phyloP scores from a whole-genome alignment of 2,797 vertebrate species.

The Sebastes oblongus region DNA sequence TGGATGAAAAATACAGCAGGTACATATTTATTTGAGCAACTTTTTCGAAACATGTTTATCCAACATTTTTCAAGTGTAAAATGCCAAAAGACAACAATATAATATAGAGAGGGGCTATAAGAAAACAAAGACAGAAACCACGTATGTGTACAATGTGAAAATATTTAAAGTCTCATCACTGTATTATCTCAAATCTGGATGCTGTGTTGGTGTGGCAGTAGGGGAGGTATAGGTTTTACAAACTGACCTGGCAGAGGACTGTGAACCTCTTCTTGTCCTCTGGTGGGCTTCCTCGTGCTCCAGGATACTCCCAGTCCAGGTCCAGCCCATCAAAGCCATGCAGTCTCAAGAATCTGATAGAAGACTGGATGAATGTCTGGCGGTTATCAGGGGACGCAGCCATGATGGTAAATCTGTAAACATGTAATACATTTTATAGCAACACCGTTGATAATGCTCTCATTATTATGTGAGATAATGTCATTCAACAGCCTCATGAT shows the following conservation, averaged over 20 bases:
- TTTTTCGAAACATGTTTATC: background rate
- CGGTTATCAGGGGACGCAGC: slow-evolving; percentile 70
- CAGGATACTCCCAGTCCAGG: slow-evolving; percentile 87
- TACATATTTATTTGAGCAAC: background rate
- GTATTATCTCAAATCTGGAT: background rate
- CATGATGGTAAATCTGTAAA: slow-evolving; percentile 81
- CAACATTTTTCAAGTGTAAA: background rate
- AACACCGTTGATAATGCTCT: background rate
- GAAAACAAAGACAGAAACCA: background rate
- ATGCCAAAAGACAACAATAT: background rate
- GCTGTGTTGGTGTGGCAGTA: background rate
- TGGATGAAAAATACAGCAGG: background rate
- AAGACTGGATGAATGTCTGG: slow-evolving; percentile 81
- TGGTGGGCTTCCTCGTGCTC: slow-evolving; percentile 80
- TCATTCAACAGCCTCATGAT: background rate
- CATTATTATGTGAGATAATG: background rate
- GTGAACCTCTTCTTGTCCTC: slow-evolving; percentile 81
- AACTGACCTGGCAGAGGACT: slow-evolving; percentile 75
- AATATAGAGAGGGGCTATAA: background rate
- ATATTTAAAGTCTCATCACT: background rate
- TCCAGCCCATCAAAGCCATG: slow-evolving; percentile 85
- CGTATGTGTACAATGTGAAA: background rate
- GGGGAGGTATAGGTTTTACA: background rate
- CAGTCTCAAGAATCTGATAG: slow-evolving; percentile 75
- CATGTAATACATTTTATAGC: background rate